These are phyloP conservation scores for Drosophila phalerata DNA, from an alignment of 2,888 invertebrate species.

Conservation along the genomic window DNA sequence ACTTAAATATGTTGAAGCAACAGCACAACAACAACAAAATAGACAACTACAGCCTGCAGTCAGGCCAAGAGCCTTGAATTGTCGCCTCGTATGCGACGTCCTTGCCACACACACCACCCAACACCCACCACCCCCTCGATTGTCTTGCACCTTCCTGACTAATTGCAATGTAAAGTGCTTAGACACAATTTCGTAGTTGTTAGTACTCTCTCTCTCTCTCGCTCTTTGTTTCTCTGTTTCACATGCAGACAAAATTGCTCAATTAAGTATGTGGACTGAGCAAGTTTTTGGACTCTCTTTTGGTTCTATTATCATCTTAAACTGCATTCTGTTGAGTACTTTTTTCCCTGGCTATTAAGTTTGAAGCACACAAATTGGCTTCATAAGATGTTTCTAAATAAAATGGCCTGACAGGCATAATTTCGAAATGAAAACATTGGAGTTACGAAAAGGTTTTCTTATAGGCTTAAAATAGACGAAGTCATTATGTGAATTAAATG, in stretches of 20 bases:
- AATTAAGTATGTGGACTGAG: conserved; percentile 53
- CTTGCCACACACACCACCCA: conserved; percentile 23
- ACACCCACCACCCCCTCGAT: neutral
- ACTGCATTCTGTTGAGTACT: conserved; percentile 15
- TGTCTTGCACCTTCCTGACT: conserved; percentile 38
- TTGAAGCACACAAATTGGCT: conserved; percentile 32
- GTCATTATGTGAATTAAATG: neutral
- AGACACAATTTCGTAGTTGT: conserved; percentile 61
- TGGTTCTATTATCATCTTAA: conserved; percentile 23
- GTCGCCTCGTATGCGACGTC: conserved; percentile 12
- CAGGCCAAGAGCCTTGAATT: conserved; percentile 32
- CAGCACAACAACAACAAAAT: conserved; percentile 14
- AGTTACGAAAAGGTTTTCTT: too few relatives aligned
- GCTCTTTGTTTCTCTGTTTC: neutral
- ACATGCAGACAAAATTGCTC: conserved; percentile 51
- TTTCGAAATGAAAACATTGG: too few relatives aligned
- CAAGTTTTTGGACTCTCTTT: conserved; percentile 4
- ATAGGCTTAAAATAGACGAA: neutral
- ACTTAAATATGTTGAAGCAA: conserved; percentile 46
- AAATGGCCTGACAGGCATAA: conserved; percentile 21
- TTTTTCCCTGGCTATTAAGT: conserved; percentile 32
- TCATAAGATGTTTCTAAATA: conserved; percentile 31
- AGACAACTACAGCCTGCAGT: conserved; percentile 35
- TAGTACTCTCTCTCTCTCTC: conserved; percentile 25
- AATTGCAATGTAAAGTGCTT: conserved; percentile 76